Conservation (phyloP, 2,888 invertebrate genomes). For the Pyrochroa serraticornis region DNA sequence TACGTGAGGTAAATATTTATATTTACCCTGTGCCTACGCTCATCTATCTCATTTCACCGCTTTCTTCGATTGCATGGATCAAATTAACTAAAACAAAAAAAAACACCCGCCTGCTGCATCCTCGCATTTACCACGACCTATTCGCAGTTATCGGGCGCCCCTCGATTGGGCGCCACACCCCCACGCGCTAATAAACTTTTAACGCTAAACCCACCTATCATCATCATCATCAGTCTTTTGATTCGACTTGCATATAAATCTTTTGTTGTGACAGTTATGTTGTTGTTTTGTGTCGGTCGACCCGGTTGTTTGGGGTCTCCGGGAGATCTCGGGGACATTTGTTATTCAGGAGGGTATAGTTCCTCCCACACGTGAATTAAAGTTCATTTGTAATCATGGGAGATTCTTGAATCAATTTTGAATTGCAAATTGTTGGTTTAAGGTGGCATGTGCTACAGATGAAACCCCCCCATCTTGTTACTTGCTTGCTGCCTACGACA, state of each 20-base stretch:
- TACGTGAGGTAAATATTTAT: constrained; percentile 54
- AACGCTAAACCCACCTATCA: too few relatives aligned
- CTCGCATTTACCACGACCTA: constrained; percentile 10
- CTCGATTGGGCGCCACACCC: background rate
- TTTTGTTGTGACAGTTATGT: too few relatives aligned
- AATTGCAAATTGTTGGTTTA: constrained; percentile 26
- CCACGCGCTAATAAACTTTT: background rate
- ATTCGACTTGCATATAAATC: too few relatives aligned
- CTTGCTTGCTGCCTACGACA: constrained; percentile 12
- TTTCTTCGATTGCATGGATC: constrained; percentile 22
- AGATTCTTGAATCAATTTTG: constrained; percentile 13
- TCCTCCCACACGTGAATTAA: constrained; percentile 25
- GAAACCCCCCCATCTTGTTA: constrained; percentile 3
- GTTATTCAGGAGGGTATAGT: constrained; percentile 15
- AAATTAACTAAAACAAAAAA: background rate
- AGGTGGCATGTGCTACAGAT: constrained; percentile 6
- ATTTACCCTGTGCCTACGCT: constrained; percentile 40
- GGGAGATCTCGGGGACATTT: constrained; percentile 2
- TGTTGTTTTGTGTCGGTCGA: too few relatives aligned
- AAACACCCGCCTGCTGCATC: constrained; percentile 28
- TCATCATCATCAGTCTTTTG: too few relatives aligned
- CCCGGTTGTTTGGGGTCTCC: too few relatives aligned
- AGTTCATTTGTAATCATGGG: constrained; percentile 26
- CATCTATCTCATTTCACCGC: constrained; percentile 18
- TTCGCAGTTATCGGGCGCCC: background rate